phyloP scores from a whole-genome alignment of 2,797 vertebrate species.

The Pelodytes ibericus region DNA sequence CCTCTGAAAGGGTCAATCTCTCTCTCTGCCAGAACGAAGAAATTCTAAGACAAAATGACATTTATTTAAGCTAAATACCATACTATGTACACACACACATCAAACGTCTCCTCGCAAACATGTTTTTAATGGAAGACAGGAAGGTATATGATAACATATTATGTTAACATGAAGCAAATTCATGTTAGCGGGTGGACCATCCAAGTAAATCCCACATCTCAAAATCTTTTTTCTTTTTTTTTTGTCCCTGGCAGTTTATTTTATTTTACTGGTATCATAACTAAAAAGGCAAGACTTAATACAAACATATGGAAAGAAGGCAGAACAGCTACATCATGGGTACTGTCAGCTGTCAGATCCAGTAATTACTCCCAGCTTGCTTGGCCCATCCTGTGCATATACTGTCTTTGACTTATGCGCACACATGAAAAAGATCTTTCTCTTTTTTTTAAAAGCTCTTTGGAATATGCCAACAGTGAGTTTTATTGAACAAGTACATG shows the following conservation, averaged over 20 bases:
- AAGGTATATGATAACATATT: too few species aligned
- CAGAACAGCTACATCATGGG: constrained; percentile 24
- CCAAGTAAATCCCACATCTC: neutral
- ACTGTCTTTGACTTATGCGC: constrained; percentile 42
- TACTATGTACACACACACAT: too few species aligned
- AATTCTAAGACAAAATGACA: too few species aligned
- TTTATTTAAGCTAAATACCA: too few species aligned
- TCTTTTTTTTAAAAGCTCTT: too few species aligned
- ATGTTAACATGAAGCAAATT: neutral
- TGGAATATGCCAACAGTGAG: constrained; percentile 46
- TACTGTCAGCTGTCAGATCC: constrained; percentile 41
- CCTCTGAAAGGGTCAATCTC: too few species aligned
- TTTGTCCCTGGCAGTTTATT: neutral
- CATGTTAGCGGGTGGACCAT: neutral
- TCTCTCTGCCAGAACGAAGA: too few species aligned
- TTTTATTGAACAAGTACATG: constrained; percentile 49
- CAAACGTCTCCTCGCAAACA: too few species aligned
- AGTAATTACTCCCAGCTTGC: constrained; percentile 48
- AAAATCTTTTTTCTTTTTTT: too few species aligned
- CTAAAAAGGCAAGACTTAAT: constrained; percentile 18
- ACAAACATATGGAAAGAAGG: constrained; percentile 18
- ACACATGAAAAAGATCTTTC: constrained; percentile 53
- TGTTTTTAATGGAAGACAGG: too few species aligned
- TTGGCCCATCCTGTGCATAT: constrained; percentile 53
- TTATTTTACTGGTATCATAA: neutral